Percentiles rank a stretch among this genome's conserved stretches.
phyloP scores from a whole-genome alignment of 2,113 vertebrate species.

The Poeciliopsis turrubarensis region DNA sequence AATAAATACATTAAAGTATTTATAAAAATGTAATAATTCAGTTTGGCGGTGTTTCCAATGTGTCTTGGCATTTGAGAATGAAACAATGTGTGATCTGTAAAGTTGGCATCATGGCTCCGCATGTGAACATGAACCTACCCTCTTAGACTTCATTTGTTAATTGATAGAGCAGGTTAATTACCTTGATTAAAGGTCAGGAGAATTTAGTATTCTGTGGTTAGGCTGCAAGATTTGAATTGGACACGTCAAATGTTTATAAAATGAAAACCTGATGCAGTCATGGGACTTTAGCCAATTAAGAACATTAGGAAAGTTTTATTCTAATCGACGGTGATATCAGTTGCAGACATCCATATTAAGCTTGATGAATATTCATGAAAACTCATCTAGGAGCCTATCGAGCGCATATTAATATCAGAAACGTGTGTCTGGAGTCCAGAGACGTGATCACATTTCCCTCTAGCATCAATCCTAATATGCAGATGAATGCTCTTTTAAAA shows the following conservation, averaged over 20 bases:
- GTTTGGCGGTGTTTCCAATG: background rate
- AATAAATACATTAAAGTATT: background rate
- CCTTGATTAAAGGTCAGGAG: constrained; percentile 75
- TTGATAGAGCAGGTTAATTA: constrained; percentile 73
- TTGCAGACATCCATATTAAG: constrained; percentile 75
- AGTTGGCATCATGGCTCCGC: constrained; percentile 44
- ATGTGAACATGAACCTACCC: constrained; percentile 49
- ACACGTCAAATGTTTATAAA: constrained; percentile 65
- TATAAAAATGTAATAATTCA: background rate
- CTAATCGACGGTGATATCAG: constrained; percentile 72
- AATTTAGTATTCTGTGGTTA: constrained; percentile 68
- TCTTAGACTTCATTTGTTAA: constrained; percentile 73
- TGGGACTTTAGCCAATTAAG: constrained; percentile 76
- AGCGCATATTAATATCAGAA: constrained; percentile 75
- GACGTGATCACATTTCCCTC: constrained; percentile 71
- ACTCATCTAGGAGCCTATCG: constrained; percentile 57
- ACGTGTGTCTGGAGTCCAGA: constrained; percentile 68
- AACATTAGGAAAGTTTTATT: constrained; percentile 76
- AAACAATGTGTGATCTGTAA: constrained; percentile 38
- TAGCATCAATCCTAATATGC: constrained; percentile 77
- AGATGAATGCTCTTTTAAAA: constrained; percentile 75
- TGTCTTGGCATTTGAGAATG: constrained; percentile 14
- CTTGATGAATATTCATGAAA: constrained; percentile 76
- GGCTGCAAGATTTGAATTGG: constrained; percentile 59
- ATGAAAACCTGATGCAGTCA: constrained; percentile 65